A percentile compares a stretch with the other conserved stretches of the same genome.
Conservation (phyloP, 2,888 invertebrate species). For the Oscheius sp. region DNA sequence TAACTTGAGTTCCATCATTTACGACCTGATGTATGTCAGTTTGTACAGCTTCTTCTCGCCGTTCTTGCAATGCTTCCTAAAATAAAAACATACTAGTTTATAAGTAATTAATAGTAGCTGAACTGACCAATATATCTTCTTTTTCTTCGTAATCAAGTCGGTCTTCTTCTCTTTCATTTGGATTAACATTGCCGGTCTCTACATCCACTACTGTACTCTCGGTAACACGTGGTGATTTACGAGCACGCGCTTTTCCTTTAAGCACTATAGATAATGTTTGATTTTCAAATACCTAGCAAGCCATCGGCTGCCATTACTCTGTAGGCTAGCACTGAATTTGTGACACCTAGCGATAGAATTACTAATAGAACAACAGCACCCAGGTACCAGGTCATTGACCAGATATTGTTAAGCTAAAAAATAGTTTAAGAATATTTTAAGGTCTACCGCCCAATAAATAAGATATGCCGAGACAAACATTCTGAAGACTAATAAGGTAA, state of each 20-base stretch:
- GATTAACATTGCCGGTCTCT: neutral
- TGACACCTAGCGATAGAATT: constrained; percentile 59
- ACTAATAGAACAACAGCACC: constrained; percentile 52
- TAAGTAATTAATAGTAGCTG: neutral
- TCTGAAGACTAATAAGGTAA: constrained; percentile 66
- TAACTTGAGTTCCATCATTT: constrained; percentile 7
- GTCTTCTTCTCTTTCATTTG: constrained; percentile 4
- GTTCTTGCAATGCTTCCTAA: constrained; percentile 30
- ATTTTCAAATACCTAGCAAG: constrained; percentile 51
- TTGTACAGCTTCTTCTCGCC: constrained; percentile 49
- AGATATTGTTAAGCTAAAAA: constrained; percentile 44
- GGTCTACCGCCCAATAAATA: constrained; percentile 58
- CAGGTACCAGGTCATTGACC: constrained; percentile 51
- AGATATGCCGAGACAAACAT: constrained; percentile 61
- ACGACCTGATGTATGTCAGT: constrained; percentile 28
- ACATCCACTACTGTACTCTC: constrained; percentile 31
- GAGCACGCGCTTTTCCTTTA: constrained; percentile 37
- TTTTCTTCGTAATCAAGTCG: neutral
- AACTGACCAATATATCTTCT: neutral
- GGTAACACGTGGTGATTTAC: constrained; percentile 38
- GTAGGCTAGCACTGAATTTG: constrained; percentile 66
- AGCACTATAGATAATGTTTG: too few relatives aligned
- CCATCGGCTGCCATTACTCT: constrained; percentile 69
- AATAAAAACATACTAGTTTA: neutral
- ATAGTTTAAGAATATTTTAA: neutral